Conservation (phyloP, 2,113 vertebrate genomes). For the Ammodytes marinus region DNA sequence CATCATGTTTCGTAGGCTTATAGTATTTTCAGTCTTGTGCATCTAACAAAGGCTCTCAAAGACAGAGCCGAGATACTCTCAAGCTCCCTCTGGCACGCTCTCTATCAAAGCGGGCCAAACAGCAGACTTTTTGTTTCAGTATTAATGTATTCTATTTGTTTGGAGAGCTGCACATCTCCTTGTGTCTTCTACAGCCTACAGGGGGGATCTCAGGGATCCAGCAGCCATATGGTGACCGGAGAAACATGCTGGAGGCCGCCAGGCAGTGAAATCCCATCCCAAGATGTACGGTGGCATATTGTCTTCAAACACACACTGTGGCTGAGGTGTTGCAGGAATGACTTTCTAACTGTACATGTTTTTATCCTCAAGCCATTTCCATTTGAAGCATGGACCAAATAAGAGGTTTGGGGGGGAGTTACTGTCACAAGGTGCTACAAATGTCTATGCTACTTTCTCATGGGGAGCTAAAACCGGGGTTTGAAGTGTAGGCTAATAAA, state of each 20-base stretch:
- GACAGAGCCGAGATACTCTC: slow-evolving; percentile 1
- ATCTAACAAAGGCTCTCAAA: slow-evolving; percentile 15
- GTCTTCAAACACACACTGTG: slow-evolving; percentile 52
- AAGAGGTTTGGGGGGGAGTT: neutral
- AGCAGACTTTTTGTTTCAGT: slow-evolving; percentile 54
- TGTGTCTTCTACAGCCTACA: slow-evolving; percentile 38
- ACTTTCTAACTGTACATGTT: neutral
- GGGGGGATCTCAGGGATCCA: slow-evolving; percentile 47
- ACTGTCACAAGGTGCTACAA: neutral
- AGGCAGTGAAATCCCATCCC: slow-evolving; percentile 31
- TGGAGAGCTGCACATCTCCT: slow-evolving; percentile 45
- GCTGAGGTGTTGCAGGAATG: neutral
- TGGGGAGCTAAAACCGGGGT: neutral
- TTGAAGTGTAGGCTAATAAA: neutral
- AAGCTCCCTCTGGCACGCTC: slow-evolving; percentile 7
- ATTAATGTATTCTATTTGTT: slow-evolving; percentile 77
- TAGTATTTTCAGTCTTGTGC: slow-evolving; percentile 7
- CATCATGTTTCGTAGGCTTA: neutral
- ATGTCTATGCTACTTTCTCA: neutral
- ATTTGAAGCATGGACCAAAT: neutral
- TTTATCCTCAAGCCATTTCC: slow-evolving; percentile 11
- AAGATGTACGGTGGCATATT: slow-evolving; percentile 38
- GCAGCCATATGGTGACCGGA: slow-evolving; percentile 61
- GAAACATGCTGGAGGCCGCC: slow-evolving; percentile 31
- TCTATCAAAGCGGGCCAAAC: slow-evolving; percentile 52